Percentiles rank a stretch among this genome's conserved stretches.
Conservation (phyloP, 2,888 invertebrate species). For the Apantesis nais region DNA sequence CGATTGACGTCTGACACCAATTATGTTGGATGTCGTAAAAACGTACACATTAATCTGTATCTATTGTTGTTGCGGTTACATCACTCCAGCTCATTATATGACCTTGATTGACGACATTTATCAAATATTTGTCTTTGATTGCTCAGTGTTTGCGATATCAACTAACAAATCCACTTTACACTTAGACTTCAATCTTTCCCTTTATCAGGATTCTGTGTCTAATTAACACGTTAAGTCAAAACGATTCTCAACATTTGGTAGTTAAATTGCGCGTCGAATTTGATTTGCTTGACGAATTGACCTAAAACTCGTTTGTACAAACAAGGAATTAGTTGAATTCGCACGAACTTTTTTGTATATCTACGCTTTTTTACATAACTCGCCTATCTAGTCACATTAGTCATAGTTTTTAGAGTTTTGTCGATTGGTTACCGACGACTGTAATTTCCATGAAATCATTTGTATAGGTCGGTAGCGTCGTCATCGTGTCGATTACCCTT, state of each 20-base stretch:
- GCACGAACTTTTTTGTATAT: conserved; percentile 25
- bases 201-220: conserved; percentile 6
- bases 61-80: conserved; percentile 71
- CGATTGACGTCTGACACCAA: conserved; percentile 47
- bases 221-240: conserved; percentile 3
- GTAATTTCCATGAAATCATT: conserved; percentile 17
- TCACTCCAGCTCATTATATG: conserved; percentile 57
- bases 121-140: conserved; percentile 65
- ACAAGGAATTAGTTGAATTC: conserved; percentile 40
- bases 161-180: conserved; percentile 27
- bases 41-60: conserved; percentile 58
- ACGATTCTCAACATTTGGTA: conserved; percentile 34
- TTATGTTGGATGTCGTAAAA: conserved; percentile 55
- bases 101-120: conserved; percentile 70
- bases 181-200: conserved; percentile 15
- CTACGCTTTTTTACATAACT: conserved; percentile 18
- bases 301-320: conserved; percentile 46
- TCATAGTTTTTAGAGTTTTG: conserved; percentile 19
- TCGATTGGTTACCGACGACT: conserved; percentile 42
- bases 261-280: conserved; percentile 34
- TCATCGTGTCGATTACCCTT: conserved; percentile 62
- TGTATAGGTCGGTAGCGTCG: conserved; percentile 23
- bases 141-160: conserved; percentile 47
- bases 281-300: conserved; percentile 40
- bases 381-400: conserved; percentile 13